Evolutionary conservation across 64 coral and sea anemone species (phyloP).

Genomic region (Montipora efflorescens): DNA sequence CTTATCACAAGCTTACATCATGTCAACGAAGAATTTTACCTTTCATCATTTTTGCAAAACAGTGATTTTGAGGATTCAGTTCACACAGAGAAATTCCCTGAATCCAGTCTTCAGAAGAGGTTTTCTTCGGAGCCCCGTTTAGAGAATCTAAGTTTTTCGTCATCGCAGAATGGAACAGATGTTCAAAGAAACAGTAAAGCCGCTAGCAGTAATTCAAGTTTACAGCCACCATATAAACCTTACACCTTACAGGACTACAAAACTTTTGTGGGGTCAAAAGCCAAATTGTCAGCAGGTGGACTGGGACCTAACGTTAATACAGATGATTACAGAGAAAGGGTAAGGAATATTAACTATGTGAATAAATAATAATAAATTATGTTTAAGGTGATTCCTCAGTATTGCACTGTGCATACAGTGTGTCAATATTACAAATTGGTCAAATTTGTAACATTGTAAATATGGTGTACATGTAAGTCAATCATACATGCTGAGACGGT

Average conservation of each 20-base stretch:
- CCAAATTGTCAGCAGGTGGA: slow-evolving; percentile 61
- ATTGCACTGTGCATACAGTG: too few relatives aligned
- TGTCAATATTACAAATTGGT: too few relatives aligned
- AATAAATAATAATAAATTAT: too few relatives aligned
- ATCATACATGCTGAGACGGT: too few relatives aligned
- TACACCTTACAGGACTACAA: slow-evolving; percentile 81
- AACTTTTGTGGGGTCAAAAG: slow-evolving; percentile 63
- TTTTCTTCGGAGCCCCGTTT: slow-evolving; percentile 89
- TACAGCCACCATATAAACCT: slow-evolving; percentile 77
- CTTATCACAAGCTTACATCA: slow-evolving; percentile 45
- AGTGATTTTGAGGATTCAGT: slow-evolving; percentile 46
- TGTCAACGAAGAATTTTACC: slow-evolving; percentile 29
- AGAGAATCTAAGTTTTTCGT: slow-evolving; percentile 8
- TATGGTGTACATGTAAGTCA: too few relatives aligned
- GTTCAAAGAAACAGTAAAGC: slow-evolving; percentile 35
- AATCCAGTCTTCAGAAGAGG: slow-evolving; percentile 52
- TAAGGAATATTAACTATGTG: not conserved
- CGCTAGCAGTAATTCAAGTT: slow-evolving; percentile 5
- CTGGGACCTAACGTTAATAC: slow-evolving; percentile 80
- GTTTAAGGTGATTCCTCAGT: too few relatives aligned
- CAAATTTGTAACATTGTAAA: too few relatives aligned
- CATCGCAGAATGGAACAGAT: not conserved
- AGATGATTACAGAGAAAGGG: slow-evolving; percentile 83
- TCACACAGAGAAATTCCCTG: not conserved
- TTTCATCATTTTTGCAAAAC: slow-evolving; percentile 62